These are phyloP conservation scores for Microplitis mediator DNA, from an alignment of 1,140 invertebrate species.

Conservation along the genomic window DNA sequence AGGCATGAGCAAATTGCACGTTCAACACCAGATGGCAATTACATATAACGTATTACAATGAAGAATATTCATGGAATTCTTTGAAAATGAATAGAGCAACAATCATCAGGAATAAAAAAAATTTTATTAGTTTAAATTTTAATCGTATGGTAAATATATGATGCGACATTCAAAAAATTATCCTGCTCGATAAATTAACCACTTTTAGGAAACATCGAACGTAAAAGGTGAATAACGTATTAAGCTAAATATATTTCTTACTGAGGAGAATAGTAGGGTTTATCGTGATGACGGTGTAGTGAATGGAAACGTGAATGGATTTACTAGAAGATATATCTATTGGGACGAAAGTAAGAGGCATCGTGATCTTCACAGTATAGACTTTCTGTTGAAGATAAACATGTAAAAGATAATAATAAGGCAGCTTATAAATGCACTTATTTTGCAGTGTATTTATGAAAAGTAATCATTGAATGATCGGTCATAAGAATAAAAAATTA, in stretches of 20 bases:
- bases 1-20: conserved; percentile 35
- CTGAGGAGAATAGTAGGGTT: not conserved
- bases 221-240: not conserved
- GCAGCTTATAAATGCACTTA: not conserved
- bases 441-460: not conserved
- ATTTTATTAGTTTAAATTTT: not conserved
- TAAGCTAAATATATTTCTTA: not conserved
- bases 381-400: not conserved
- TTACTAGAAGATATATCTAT: conserved; percentile 28
- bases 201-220: no score
- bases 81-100: not conserved
- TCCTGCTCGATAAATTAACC: no score
- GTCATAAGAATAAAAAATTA: no score
- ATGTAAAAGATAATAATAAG: conserved; percentile 5
- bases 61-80: not conserved
- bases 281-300: conserved; percentile 1
- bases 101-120: not conserved
- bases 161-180: no score
- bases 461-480: no score
- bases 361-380: conserved; percentile 12
- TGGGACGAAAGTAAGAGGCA: conserved; percentile 49
- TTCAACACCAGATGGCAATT: conserved; percentile 52
- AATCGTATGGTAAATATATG: no score
- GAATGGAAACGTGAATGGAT: conserved; percentile 26
- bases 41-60: conserved; percentile 17